Evolutionary conservation across 1,140 invertebrate species (phyloP).

Genomic region (Hirudo medicinalis): DNA sequence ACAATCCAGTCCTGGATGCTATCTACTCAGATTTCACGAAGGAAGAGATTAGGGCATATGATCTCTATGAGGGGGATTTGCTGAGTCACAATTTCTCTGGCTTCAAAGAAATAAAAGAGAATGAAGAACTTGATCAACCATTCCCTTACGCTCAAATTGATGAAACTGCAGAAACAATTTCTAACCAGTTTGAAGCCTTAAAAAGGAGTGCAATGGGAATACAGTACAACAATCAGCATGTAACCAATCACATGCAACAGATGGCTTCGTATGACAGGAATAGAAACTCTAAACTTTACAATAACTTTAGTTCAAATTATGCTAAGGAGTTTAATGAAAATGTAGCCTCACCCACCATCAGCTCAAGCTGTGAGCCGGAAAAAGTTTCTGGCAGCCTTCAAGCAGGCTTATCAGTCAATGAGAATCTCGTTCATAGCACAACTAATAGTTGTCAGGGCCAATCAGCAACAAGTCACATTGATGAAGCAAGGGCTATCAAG

Average conservation of each 20-base stretch:
- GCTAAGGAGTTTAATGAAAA: slow-evolving; percentile 4
- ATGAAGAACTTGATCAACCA: not conserved
- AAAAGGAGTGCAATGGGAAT: not conserved
- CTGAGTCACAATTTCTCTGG: not conserved
- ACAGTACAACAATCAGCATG: not conserved
- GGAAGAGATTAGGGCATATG: not conserved
- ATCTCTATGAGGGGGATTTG: not conserved
- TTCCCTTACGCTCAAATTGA: slow-evolving; percentile 3
- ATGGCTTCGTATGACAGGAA: not conserved
- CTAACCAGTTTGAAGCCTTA: not conserved
- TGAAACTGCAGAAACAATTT: slow-evolving; percentile 6
- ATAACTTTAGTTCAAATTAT: not conserved
- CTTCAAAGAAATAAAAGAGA: not conserved
- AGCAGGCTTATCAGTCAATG: not conserved
- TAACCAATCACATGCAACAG: no score
- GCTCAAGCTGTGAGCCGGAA: slow-evolving; percentile 13
- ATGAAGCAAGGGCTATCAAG: not conserved
- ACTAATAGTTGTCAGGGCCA: not conserved
- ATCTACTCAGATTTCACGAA: not conserved
- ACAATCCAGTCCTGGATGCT: slow-evolving; percentile 3
- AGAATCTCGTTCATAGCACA: slow-evolving; percentile 11
- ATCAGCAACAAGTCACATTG: no score
- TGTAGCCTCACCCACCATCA: slow-evolving; percentile 15
- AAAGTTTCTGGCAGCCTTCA: not conserved
- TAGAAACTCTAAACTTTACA: not conserved